Conservation (phyloP, 1,140 invertebrate species). For the Eupeodes corollae region DNA sequence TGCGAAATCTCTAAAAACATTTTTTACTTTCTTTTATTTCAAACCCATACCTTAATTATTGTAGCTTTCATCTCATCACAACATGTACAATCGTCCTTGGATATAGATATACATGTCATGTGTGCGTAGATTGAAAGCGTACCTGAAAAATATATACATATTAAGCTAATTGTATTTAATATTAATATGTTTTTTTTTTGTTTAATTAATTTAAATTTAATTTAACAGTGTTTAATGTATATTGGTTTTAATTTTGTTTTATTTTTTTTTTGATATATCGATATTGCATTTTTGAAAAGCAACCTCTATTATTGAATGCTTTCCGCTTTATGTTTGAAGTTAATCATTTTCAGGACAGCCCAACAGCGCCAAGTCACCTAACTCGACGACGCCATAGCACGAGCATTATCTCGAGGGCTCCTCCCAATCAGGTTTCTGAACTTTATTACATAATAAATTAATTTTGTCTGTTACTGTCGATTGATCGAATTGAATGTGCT, state of each 20-base stretch:
- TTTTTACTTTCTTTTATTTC: neutral
- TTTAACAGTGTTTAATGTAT: constrained; percentile 10
- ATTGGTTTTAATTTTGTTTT: constrained; percentile 1
- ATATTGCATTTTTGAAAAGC: neutral
- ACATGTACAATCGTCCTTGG: neutral
- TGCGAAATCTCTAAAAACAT: neutral
- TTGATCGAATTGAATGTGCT: neutral
- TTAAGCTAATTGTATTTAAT: neutral
- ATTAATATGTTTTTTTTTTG: constrained; percentile 10
- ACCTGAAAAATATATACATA: neutral
- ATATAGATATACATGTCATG: neutral
- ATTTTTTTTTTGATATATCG: neutral
- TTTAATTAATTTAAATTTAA: too few species aligned
- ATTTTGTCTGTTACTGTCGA: neutral
- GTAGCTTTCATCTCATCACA: too few species aligned
- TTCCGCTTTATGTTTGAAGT: constrained; percentile 18
- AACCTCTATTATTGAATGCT: constrained; percentile 12
- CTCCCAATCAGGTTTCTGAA: constrained; percentile 34
- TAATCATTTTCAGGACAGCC: constrained; percentile 40
- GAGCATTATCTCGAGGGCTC: constrained; percentile 44
- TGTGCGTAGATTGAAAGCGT: neutral
- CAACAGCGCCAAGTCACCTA: constrained; percentile 46
- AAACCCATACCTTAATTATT: too few species aligned
- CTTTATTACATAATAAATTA: neutral
- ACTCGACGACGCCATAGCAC: constrained; percentile 61